A percentile compares a stretch with the other conserved stretches of the same genome.
These are phyloP conservation scores for Zaprionus inermis DNA, from an alignment of 1,140 invertebrate species.

Conservation along the genomic window DNA sequence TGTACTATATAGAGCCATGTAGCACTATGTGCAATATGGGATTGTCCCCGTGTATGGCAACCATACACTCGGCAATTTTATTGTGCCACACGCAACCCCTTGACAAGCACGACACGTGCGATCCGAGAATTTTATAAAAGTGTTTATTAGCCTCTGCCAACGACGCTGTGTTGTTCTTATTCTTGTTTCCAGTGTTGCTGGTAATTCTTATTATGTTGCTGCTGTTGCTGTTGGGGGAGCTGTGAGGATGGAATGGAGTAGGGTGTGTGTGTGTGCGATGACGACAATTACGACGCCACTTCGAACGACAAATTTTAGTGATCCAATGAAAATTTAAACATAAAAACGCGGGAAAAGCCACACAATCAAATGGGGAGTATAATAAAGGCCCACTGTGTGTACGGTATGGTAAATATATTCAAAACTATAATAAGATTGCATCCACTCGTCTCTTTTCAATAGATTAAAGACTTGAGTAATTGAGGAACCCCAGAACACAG, in stretches of 20 bases:
- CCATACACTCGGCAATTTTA: slow-evolving; percentile 77
- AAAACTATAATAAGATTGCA: too few species aligned
- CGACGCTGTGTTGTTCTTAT: slow-evolving; percentile 30
- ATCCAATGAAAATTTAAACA: slow-evolving; percentile 74
- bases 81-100: slow-evolving; percentile 62
- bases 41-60: background rate
- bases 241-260: background rate
- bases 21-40: slow-evolving; percentile 51
- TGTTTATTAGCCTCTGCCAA: slow-evolving; percentile 70
- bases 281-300: slow-evolving; percentile 4
- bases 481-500: background rate
- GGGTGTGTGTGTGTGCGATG: background rate
- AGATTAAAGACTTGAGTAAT: background rate
- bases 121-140: slow-evolving; percentile 78
- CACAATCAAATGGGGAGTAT: background rate
- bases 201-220: background rate
- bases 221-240: background rate
- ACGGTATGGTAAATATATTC: too few species aligned
- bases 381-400: too few species aligned
- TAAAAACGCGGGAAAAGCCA: slow-evolving; percentile 20
- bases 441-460: too few species aligned
- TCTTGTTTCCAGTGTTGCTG: slow-evolving; percentile 17
- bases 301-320: slow-evolving; percentile 65
- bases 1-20: slow-evolving; percentile 25
- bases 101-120: slow-evolving; percentile 78